Base-by-base conservation (phyloP, 1,140 invertebrate species). In the Neodiprion pinetum region DNA sequence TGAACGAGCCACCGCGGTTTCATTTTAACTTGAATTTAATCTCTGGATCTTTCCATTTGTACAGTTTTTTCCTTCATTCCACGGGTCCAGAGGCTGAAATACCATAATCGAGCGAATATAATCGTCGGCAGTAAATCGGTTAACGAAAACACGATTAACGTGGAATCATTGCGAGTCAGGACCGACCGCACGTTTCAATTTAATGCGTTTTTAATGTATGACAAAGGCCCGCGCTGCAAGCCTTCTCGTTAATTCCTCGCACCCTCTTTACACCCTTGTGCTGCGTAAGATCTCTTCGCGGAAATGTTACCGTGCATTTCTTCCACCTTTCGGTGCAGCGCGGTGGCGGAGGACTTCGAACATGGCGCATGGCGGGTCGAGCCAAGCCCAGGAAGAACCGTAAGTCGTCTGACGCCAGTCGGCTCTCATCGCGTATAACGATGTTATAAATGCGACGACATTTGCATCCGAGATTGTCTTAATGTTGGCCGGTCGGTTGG, bases 361-460 rank as follows among this genome's bases (percentile, higher is more conserved):
- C 28, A 40, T 40, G 28, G 28, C 28, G 28, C 28, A 40, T 40
- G 28, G 2, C 28, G 28, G 28, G 28, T 40, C 28, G 28, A 40
- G 28, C 5, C 4, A 61, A 12, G 53, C n/a, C 53, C 4, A 12
- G 53, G n/a, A 53, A 53, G 9, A 61, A 61, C 9, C 53, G 53
- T 61, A 17, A 12, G 11, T 61, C 53, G 7, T 61, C 53, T 61
- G 53, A 61, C 53, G 11, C 53, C 53, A 9, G 5, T 61, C 53
- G n/a, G 9, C n/a, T 61, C 2, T 40, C 28, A 1, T 40, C n/a
- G 53, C 9, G 53, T 61, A 61, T 61, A 61, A 61, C n/a, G 53
- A 61, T 61, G 11, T 61, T 61, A 61, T 61, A 61, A 61, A 61
- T 61, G 53, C 53, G n/a, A 61, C 53, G 53, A 61, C 53, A 61